Percentiles rank a stretch among this genome's conserved stretches.
Conservation (phyloP, 64 coral and sea anemone species). For the Montipora cactus region DNA sequence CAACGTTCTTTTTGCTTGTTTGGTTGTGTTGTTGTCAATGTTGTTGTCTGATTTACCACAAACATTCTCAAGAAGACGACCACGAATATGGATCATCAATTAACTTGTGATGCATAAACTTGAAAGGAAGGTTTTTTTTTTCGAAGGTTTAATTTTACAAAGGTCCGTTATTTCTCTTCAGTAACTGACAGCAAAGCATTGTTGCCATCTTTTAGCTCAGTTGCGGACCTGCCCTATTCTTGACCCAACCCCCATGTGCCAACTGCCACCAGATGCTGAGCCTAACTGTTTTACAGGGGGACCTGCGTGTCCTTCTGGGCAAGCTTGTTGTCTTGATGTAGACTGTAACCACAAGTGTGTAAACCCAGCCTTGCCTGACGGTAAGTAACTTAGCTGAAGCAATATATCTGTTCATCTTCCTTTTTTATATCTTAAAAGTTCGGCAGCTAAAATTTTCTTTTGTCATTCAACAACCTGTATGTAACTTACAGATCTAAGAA, state of each 20-base stretch:
- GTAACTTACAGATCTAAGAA: too few species aligned
- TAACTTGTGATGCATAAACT: too few species aligned
- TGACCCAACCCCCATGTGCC: neutral
- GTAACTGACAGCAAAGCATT: neutral
- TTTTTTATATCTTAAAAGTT: neutral
- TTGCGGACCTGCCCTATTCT: slow-evolving; percentile 2
- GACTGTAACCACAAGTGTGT: slow-evolving; percentile 25
- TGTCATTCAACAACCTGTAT: too few species aligned
- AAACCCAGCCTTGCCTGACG: neutral
- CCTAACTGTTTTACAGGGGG: slow-evolving; percentile 42
- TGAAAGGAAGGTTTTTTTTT: too few species aligned
- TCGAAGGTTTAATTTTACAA: neutral
- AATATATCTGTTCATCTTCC: too few species aligned
- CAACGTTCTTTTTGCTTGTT: too few species aligned
- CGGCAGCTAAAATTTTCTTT: too few species aligned
- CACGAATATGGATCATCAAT: too few species aligned
- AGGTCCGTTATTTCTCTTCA: neutral
- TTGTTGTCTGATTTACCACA: too few species aligned
- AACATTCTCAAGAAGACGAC: too few species aligned
- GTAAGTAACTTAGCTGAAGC: neutral
- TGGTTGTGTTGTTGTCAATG: too few species aligned
- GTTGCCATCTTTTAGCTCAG: neutral
- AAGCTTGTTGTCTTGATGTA: slow-evolving; percentile 21
- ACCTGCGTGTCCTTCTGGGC: neutral
- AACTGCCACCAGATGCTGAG: neutral